Percentiles rank a stretch among this genome's conserved stretches.
Evolutionary conservation across 2,797 vertebrate genomes (phyloP).

Genomic region (Lates japonicus): DNA sequence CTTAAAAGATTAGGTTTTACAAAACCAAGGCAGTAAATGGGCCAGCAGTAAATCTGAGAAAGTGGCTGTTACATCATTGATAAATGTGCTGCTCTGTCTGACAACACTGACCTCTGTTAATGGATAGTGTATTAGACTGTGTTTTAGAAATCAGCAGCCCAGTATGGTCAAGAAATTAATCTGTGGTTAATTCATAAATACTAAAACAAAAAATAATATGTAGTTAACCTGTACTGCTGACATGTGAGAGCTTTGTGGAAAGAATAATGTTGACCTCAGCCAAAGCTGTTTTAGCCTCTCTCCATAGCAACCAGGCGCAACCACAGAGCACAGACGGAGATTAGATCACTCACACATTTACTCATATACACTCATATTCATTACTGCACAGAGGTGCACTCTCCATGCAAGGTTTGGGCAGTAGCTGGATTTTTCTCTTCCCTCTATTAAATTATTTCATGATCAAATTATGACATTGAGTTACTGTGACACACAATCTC

Average conservation of each 20-base stretch:
- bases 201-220: constrained; percentile 13
- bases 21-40: neutral
- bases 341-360: constrained; percentile 25
- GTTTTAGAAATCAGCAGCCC: constrained; percentile 21
- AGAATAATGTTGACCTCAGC: constrained; percentile 35
- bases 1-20: neutral
- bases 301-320: constrained; percentile 46
- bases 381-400: neutral
- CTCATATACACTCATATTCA: neutral
- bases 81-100: constrained; percentile 21
- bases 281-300: constrained; percentile 22
- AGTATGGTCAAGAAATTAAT: constrained; percentile 20
- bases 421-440: neutral
- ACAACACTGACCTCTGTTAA: constrained; percentile 38
- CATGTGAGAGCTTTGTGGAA: neutral
- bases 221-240: constrained; percentile 22
- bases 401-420: neutral
- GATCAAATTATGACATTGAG: constrained; percentile 7
- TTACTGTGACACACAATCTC: neutral
- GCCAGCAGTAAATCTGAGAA: constrained; percentile 32
- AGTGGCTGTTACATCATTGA: constrained; percentile 45
- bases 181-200: constrained; percentile 22
- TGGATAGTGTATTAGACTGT: constrained; percentile 9
- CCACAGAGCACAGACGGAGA: constrained; percentile 6
- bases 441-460: neutral